phyloP scores from a whole-genome alignment of 1,140 invertebrate genomes.

The Drosophila takahashii region DNA sequence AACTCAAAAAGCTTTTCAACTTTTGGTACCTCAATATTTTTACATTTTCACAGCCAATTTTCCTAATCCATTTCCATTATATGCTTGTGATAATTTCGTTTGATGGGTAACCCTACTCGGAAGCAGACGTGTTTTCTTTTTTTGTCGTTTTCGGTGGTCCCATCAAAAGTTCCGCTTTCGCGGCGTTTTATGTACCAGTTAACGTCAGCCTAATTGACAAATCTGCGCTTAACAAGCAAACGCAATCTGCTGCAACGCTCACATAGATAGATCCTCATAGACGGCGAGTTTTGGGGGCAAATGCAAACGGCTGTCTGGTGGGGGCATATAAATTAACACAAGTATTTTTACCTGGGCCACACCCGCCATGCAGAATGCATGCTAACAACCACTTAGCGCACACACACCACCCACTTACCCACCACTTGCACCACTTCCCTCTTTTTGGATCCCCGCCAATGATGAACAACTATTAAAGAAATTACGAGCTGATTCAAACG shows the following conservation, averaged over 20 bases:
- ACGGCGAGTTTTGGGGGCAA: slow-evolving; percentile 29
- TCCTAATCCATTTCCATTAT: slow-evolving; percentile 4
- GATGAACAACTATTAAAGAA: slow-evolving; percentile 79
- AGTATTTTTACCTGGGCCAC: slow-evolving; percentile 68
- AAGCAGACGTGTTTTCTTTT: neutral
- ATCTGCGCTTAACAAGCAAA: slow-evolving; percentile 72
- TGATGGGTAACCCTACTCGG: slow-evolving; percentile 26
- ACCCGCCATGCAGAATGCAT: slow-evolving; percentile 65
- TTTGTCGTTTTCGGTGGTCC: slow-evolving; percentile 10
- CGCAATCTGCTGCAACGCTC: slow-evolving; percentile 54
- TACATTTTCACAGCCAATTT: slow-evolving; percentile 18
- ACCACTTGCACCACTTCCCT: neutral
- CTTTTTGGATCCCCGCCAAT: slow-evolving; percentile 24
- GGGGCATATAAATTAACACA: slow-evolving; percentile 75
- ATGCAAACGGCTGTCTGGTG: slow-evolving; percentile 35
- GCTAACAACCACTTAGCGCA: slow-evolving; percentile 76
- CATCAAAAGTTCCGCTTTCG: slow-evolving; percentile 15
- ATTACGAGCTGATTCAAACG: slow-evolving; percentile 68
- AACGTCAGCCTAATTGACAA: slow-evolving; percentile 77
- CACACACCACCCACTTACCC: slow-evolving; percentile 30
- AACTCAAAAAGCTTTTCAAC: neutral
- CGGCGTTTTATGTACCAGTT: slow-evolving; percentile 53
- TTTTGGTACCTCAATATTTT: neutral
- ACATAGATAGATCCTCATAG: slow-evolving; percentile 10
- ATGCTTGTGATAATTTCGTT: neutral